A percentile compares a stretch with the other conserved stretches of the same genome.
phyloP scores from a whole-genome alignment of 2,113 vertebrate genomes.

The Epinephelus moara region DNA sequence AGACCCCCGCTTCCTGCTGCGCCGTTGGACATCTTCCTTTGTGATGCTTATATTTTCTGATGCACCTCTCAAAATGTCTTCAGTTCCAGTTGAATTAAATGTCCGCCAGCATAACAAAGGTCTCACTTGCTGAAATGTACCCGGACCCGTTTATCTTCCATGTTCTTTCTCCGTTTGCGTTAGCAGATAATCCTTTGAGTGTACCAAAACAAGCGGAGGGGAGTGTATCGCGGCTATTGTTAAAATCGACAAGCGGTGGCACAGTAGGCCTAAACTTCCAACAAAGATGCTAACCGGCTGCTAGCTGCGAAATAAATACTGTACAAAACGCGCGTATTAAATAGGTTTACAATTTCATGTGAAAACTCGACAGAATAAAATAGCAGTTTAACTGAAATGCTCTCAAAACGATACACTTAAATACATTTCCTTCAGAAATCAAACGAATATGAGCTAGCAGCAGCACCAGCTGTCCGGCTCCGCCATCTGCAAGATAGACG shows the following conservation, averaged over 20 bases:
- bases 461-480: conserved; percentile 78
- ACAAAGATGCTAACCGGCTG: conserved; percentile 80
- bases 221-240: conserved; percentile 82
- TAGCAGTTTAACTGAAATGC: conserved; percentile 25
- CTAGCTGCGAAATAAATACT: conserved; percentile 71
- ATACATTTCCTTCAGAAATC: conserved; percentile 79
- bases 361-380: conserved; percentile 17
- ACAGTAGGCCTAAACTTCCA: conserved; percentile 79
- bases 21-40: conserved; percentile 94
- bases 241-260: conserved; percentile 84
- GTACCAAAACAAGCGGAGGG: conserved; percentile 55
- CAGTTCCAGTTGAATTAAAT: conserved; percentile 47
- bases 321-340: conserved; percentile 60
- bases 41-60: conserved; percentile 67
- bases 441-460: conserved; percentile 71
- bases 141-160: conserved; percentile 41
- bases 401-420: conserved; percentile 43
- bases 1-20: conserved; percentile 87
- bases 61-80: conserved; percentile 55
- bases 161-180: conserved; percentile 19
- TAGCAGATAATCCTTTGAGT: conserved; percentile 18
- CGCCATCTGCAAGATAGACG: conserved; percentile 79
- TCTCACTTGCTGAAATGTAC: conserved; percentile 62
- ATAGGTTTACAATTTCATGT: conserved; percentile 42
- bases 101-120: conserved; percentile 62